Conservation (phyloP, 1,140 invertebrate genomes). For the Fopius arisanus region DNA sequence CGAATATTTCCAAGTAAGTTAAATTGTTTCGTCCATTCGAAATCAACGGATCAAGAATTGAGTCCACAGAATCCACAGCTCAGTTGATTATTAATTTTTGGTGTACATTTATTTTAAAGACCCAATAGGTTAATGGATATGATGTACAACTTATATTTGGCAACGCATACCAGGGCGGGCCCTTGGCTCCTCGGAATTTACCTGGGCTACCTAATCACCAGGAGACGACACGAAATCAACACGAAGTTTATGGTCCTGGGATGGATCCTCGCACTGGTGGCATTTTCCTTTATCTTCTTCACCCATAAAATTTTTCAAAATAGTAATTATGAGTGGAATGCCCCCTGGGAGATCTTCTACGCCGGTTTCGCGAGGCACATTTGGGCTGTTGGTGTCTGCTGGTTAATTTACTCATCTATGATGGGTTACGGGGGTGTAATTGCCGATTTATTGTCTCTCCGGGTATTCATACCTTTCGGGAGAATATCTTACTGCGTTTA, state of each 20-base stretch:
- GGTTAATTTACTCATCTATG: constrained; percentile 64
- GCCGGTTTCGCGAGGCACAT: constrained; percentile 48
- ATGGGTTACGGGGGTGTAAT: constrained; percentile 50
- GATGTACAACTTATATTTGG: constrained; percentile 43
- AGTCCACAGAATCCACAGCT: too few species aligned
- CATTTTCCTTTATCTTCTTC: constrained; percentile 16
- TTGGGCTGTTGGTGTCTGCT: constrained; percentile 59
- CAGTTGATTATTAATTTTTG: too few species aligned
- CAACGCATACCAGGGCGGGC: constrained; percentile 59
- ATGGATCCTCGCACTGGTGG: constrained; percentile 11
- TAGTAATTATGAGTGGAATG: constrained; percentile 1
- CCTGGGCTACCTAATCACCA: constrained; percentile 59
- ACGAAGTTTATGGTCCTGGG: constrained; percentile 20
- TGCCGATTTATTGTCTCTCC: constrained; percentile 66
- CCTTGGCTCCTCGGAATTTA: constrained; percentile 69
- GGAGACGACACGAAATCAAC: neutral
- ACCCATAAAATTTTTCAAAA: constrained; percentile 19
- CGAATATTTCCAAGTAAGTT: neutral
- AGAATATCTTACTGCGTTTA: constrained; percentile 69
- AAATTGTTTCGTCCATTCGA: too few species aligned
- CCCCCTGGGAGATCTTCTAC: constrained; percentile 47
- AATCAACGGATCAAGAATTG: neutral
- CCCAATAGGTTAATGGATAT: neutral
- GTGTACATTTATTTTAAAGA: too few species aligned
- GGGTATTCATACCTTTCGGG: constrained; percentile 65